Base-by-base conservation (phyloP, 2,888 invertebrate genomes). In the Nymphalis urticae region DNA sequence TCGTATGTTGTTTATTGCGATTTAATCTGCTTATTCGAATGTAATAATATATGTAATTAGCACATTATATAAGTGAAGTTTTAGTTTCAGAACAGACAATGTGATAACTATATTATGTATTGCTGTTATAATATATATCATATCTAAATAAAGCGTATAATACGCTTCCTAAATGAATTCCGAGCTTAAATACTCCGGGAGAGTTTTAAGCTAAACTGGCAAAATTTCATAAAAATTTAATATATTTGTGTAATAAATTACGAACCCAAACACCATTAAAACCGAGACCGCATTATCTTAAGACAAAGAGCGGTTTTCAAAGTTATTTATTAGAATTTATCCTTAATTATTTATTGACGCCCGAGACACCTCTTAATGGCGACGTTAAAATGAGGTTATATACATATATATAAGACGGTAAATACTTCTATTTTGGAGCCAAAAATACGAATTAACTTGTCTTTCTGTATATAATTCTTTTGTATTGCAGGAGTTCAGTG, bases 321-420 rank as follows among this genome's bases (percentile, higher is more conserved):
- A 27, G 27, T 24, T 56, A 32, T 56, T 56, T 56, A 56, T 27
- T 56, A 56, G 54, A 56, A 56, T 32, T 32, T 27, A 24, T 13
- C 21, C 24, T 54, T 56, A 56, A 56, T 56, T 56, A 56, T 56
- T 56, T 17, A 27, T 8, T 56, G 54, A 56, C 54, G 16, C 32
- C 9, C 32, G 27, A 6, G 32, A 53, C 19, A 24, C 8, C 32
- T 56, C 54, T 32, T 32, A 42, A 42, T 13, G 8, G 54, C 17
- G 54, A 32, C 27, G 51, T 2, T 51, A 32, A n/a, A 32, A 56
- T 32, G 32, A 27, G 9, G 32, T 24, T 24, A 32, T 60, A 60
- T 36, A 47, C 42, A 19, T 24, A 32, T 60, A 32, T 32, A 32
- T 5, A 32, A 32, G 0, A 32, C 27, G 27, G n/a, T 7, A 19